phyloP scores from a whole-genome alignment of 1,140 invertebrate species.

The Heliconius hermathena region DNA sequence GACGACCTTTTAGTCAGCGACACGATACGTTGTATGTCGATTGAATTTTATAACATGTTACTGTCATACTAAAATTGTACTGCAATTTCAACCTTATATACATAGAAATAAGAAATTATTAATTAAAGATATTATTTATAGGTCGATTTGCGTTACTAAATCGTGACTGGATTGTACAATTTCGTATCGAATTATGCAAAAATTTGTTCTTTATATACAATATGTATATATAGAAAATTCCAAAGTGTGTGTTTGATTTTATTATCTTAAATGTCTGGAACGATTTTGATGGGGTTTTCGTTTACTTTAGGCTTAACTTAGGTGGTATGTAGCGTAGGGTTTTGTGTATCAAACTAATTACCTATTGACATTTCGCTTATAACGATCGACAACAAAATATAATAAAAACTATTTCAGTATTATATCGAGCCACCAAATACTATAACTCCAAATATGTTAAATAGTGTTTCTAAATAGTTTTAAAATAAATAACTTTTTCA shows the following conservation, averaged over 20 bases:
- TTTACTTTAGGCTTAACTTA: not conserved
- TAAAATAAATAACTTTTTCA: too few relatives aligned
- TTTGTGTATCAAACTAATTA: too few relatives aligned
- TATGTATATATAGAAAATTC: not conserved
- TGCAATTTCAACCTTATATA: not conserved
- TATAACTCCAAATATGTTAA: too few relatives aligned
- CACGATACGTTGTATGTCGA: not conserved
- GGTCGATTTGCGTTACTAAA: not conserved
- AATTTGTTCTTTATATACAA: not conserved
- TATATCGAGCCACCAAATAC: too few relatives aligned
- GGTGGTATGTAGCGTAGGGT: not conserved
- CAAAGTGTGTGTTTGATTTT: not conserved
- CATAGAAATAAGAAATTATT: not conserved
- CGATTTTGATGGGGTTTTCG: not conserved
- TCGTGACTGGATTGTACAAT: not conserved
- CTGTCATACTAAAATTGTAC: not conserved
- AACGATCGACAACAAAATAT: too few relatives aligned
- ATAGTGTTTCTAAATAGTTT: too few relatives aligned
- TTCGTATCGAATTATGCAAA: not conserved
- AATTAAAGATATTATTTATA: not conserved
- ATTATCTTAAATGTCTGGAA: not conserved
- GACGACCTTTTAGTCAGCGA: not conserved
- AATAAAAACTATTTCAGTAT: too few relatives aligned
- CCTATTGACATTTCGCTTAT: too few relatives aligned
- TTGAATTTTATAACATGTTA: conserved; percentile 13